Percentiles rank a stretch among this genome's conserved stretches.
These are phyloP conservation scores for Cochlearius cochlearius DNA, from an alignment of 2,113 vertebrate genomes.

Conservation along the genomic window DNA sequence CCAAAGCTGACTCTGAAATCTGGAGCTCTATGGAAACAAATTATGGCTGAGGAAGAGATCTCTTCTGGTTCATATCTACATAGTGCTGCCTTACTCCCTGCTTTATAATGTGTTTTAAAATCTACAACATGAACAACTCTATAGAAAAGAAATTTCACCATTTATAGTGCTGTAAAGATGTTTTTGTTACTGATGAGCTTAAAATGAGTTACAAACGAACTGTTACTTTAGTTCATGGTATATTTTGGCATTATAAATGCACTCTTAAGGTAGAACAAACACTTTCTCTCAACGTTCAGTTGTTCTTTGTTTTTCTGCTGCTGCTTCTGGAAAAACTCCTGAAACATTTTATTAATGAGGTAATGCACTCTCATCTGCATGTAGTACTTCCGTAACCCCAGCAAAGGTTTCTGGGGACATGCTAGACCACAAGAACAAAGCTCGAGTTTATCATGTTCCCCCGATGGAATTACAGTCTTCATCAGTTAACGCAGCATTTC, in stretches of 20 bases:
- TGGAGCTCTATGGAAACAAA: background rate
- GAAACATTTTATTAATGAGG: conserved; percentile 14
- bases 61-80: background rate
- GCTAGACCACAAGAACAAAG: background rate
- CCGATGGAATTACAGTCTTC: conserved; percentile 45
- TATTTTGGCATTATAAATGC: conserved; percentile 11
- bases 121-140: background rate
- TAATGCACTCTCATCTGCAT: background rate
- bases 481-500: conserved; percentile 34
- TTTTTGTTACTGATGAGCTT: background rate
- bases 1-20: background rate
- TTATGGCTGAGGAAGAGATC: background rate
- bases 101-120: background rate
- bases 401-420: conserved; percentile 26
- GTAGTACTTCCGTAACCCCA: background rate
- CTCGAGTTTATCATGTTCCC: background rate
- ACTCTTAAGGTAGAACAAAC: background rate
- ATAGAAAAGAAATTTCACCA: background rate
- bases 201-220: background rate
- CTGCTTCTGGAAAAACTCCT: background rate
- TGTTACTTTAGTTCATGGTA: background rate
- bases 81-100: background rate
- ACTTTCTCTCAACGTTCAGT: background rate
- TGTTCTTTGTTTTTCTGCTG: background rate
- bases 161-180: background rate